These are phyloP conservation scores for Amblyjoppa proteus DNA, from an alignment of 2,888 invertebrate genomes.

Conservation along the genomic window DNA sequence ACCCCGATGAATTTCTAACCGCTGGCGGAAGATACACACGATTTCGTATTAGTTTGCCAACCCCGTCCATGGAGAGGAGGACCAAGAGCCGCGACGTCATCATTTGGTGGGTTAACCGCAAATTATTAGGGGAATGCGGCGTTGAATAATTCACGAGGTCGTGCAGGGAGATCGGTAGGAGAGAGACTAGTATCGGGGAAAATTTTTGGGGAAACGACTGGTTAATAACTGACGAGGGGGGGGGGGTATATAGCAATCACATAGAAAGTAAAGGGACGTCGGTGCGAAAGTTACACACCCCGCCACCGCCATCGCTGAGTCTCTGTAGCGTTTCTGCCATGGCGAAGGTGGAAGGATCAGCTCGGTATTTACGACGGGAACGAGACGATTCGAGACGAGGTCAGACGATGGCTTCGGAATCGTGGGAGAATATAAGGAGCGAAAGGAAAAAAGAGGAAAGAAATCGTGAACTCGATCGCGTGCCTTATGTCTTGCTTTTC, in stretches of 20 bases:
- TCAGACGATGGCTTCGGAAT: conserved; percentile 19
- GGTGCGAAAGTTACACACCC: conserved; percentile 19
- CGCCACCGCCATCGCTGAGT: background rate
- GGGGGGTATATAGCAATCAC: background rate
- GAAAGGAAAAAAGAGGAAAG: conserved; percentile 32
- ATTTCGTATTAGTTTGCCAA: conserved; percentile 3
- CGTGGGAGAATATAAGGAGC: conserved; percentile 32
- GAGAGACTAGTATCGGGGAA: conserved; percentile 43
- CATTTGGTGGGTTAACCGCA: conserved; percentile 51
- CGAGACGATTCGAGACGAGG: conserved; percentile 33
- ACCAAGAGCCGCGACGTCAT: conserved; percentile 11
- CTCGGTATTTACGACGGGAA: conserved; percentile 52
- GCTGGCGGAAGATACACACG: background rate
- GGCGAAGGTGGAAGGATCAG: background rate
- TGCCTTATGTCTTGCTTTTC: conserved; percentile 37
- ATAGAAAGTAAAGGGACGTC: background rate
- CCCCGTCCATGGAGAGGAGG: conserved; percentile 1
- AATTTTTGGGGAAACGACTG: conserved; percentile 55
- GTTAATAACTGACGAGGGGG: conserved; percentile 59
- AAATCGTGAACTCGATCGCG: conserved; percentile 54
- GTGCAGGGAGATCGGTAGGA: conserved; percentile 40
- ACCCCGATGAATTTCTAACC: background rate
- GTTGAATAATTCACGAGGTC: conserved; percentile 64
- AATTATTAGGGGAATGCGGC: conserved; percentile 58
- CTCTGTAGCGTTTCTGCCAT: background rate